Percentiles rank a stretch among this genome's conserved stretches.
phyloP scores from a whole-genome alignment of 2,113 vertebrate genomes.

The Natator depressus region DNA sequence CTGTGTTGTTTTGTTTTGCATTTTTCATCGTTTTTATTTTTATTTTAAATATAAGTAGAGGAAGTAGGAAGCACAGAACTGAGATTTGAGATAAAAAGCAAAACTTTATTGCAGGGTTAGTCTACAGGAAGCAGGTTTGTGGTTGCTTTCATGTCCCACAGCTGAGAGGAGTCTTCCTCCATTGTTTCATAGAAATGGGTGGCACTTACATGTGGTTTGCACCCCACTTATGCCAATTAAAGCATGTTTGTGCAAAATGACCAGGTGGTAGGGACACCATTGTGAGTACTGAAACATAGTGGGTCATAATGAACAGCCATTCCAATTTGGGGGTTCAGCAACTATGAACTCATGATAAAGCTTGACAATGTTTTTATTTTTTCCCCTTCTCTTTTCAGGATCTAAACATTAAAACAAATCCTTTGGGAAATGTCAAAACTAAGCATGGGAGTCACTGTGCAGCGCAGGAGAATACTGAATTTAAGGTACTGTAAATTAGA shows the following conservation, averaged over 20 bases:
- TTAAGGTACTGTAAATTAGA: slow-evolving; percentile 60
- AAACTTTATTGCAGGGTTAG: background rate
- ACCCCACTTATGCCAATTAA: background rate
- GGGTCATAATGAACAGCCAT: slow-evolving; percentile 34
- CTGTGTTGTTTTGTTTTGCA: too few species aligned
- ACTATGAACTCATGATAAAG: slow-evolving; percentile 4
- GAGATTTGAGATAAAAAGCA: background rate
- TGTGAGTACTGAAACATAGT: background rate
- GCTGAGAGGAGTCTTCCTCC: background rate
- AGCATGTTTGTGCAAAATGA: background rate
- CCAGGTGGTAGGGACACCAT: background rate
- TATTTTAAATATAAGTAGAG: background rate
- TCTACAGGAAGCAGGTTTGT: background rate
- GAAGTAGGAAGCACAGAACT: background rate
- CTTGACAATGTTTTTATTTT: background rate
- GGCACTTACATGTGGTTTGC: background rate
- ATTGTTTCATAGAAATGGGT: fast-evolving
- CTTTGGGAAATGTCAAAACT: background rate
- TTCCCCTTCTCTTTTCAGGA: slow-evolving; percentile 26
- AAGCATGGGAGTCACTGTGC: background rate
- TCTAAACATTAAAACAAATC: background rate
- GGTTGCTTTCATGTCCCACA: background rate
- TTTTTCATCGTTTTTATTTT: background rate
- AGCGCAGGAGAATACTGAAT: slow-evolving; percentile 31
- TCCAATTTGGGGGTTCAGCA: slow-evolving; percentile 24